Evolutionary conservation across 2,113 vertebrate species (phyloP).

Genomic region (Muscicapa adusta): DNA sequence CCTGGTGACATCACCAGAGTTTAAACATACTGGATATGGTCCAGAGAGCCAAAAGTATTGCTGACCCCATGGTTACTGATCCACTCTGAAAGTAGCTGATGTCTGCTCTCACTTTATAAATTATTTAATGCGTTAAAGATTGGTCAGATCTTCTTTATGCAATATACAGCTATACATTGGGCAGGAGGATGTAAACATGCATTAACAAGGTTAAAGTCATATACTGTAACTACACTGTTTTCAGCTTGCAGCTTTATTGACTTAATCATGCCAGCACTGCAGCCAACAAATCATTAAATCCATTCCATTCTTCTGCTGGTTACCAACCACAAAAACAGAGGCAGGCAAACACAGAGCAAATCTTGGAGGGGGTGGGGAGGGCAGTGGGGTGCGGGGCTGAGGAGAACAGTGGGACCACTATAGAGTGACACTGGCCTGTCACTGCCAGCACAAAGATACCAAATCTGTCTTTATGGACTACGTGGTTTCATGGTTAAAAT

Average conservation of each 20-base stretch:
- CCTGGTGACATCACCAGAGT: conserved; percentile 53
- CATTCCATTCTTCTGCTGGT: conserved; percentile 70
- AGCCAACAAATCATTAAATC: conserved; percentile 73
- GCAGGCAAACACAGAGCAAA: conserved; percentile 46
- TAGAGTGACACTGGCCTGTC: conserved; percentile 50
- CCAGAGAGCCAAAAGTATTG: conserved; percentile 60
- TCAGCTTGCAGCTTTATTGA: conserved; percentile 68
- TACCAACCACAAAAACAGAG: conserved; percentile 63
- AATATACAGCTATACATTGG: conserved; percentile 22
- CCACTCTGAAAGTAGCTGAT: conserved; percentile 52
- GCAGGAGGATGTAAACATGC: conserved; percentile 60
- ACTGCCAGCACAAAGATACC: conserved; percentile 49
- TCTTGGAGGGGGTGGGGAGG: neutral
- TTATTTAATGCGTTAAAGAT: conserved; percentile 71
- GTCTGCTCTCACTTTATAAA: conserved; percentile 67
- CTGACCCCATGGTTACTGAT: conserved; percentile 65
- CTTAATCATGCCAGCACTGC: conserved; percentile 63
- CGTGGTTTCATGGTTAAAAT: conserved; percentile 62
- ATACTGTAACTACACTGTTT: conserved; percentile 66
- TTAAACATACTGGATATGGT: conserved; percentile 56
- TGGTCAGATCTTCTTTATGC: conserved; percentile 62
- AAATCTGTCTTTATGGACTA: conserved; percentile 53
- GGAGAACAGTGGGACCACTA: conserved; percentile 53
- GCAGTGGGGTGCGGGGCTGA: neutral
- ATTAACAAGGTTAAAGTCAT: conserved; percentile 71